Percentiles rank a stretch among this genome's conserved stretches.
These are phyloP conservation scores for Enteromius treurensis DNA, from an alignment of 2,797 vertebrate genomes.

Conservation along the genomic window DNA sequence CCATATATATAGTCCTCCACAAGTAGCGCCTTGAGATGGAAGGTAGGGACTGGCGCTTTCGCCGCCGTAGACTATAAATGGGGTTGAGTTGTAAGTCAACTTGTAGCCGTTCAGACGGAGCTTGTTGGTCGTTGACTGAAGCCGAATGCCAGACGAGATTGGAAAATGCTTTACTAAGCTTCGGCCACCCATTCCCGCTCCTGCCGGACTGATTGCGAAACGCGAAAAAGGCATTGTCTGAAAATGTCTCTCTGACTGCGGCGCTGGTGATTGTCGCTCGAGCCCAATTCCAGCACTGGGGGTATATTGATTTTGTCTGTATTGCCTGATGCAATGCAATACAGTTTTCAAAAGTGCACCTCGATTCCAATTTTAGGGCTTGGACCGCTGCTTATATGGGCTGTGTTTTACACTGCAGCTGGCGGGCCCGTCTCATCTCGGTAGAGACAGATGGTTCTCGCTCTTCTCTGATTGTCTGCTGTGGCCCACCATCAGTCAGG, in stretches of 20 bases:
- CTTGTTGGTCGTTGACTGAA: conserved; percentile 48
- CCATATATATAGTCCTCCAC: conserved; percentile 33
- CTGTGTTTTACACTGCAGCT: conserved; percentile 65
- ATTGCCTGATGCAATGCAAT: conserved; percentile 64
- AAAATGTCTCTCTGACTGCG: conserved; percentile 57
- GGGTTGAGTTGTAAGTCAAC: conserved; percentile 50
- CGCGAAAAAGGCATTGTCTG: conserved; percentile 54
- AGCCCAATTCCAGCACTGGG: conserved; percentile 57
- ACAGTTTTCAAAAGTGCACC: conserved; percentile 66
- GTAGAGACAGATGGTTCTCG: conserved; percentile 68
- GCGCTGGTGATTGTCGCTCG: conserved; percentile 45
- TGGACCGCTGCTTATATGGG: conserved; percentile 65
- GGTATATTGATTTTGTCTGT: conserved; percentile 68
- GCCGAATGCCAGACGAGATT: conserved; percentile 43
- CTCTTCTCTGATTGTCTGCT: conserved; percentile 65
- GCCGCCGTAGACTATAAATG: conserved; percentile 46
- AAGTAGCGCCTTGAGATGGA: conserved; percentile 39
- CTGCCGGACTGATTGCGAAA: conserved; percentile 57
- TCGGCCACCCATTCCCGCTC: conserved; percentile 41
- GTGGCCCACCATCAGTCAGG: conserved; percentile 62
- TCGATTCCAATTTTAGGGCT: conserved; percentile 68
- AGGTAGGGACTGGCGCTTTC: conserved; percentile 25
- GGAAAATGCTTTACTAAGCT: conserved; percentile 37
- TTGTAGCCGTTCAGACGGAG: conserved; percentile 52
- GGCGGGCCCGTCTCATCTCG: conserved; percentile 63